Conservation (phyloP, 2,797 vertebrate species). For the Pseudochromis fuscus region DNA sequence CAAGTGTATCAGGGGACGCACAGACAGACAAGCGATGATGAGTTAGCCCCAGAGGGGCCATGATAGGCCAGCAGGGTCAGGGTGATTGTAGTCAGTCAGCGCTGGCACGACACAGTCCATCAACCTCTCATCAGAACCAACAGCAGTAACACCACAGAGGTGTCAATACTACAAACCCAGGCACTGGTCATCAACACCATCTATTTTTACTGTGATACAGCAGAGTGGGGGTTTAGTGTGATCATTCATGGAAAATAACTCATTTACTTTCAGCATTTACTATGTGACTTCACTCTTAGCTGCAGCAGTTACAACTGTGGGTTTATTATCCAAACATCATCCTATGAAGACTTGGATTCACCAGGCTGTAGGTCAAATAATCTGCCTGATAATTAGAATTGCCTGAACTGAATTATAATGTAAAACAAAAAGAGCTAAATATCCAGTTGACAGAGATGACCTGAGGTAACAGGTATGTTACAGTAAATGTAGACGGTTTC, state of each 20-base stretch:
- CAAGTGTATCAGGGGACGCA: conserved; percentile 64
- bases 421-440: background rate
- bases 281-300: background rate
- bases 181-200: background rate
- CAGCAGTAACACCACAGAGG: conserved; percentile 13
- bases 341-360: background rate
- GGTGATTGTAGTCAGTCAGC: conserved; percentile 46
- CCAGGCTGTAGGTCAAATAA: background rate
- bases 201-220: background rate
- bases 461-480: too few species aligned
- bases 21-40: conserved; percentile 71
- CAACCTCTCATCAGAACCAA: conserved; percentile 30
- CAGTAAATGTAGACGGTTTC: too few species aligned
- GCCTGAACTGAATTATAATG: background rate
- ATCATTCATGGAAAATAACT: background rate
- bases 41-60: conserved; percentile 49
- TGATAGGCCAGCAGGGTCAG: conserved; percentile 61
- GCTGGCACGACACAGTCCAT: conserved; percentile 33
- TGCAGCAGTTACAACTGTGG: background rate
- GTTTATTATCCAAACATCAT: background rate
- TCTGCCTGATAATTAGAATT: background rate
- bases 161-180: conserved; percentile 12
- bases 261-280: background rate
- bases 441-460: too few species aligned
- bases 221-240: background rate